Conservation (phyloP, 1,140 invertebrate species). For the Microvelia longipes region DNA sequence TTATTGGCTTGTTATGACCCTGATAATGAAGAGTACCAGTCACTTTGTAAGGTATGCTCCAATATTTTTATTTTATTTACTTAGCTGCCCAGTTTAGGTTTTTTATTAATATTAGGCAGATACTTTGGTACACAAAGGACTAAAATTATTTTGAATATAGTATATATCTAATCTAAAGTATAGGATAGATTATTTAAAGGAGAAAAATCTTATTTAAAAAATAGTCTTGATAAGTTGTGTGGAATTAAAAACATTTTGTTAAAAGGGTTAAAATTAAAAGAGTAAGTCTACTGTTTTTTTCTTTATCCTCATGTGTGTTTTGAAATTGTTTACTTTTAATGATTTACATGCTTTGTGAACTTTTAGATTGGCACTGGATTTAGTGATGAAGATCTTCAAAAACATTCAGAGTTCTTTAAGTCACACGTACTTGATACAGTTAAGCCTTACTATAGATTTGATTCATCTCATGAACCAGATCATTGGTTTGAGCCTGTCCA, state of each 20-base stretch:
- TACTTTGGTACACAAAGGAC: background rate
- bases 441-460: slow-evolving; percentile 76
- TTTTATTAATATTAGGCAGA: slow-evolving; percentile 1
- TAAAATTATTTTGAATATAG: too few relatives aligned
- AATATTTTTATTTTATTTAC: slow-evolving; percentile 7
- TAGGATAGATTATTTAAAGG: too few relatives aligned
- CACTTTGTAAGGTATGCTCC: slow-evolving; percentile 79
- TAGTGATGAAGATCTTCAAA: slow-evolving; percentile 74
- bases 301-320: too few relatives aligned
- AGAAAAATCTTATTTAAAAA: too few relatives aligned
- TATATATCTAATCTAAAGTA: too few relatives aligned
- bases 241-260: too few relatives aligned
- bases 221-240: too few relatives aligned
- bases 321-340: too few relatives aligned
- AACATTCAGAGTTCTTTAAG: slow-evolving; percentile 62
- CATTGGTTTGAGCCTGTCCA: slow-evolving; percentile 86
- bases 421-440: slow-evolving; percentile 54
- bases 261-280: too few relatives aligned
- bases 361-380: slow-evolving; percentile 93
- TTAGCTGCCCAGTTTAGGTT: background rate
- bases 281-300: too few relatives aligned
- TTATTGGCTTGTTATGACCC: slow-evolving; percentile 91
- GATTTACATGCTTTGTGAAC: too few relatives aligned
- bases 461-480: slow-evolving; percentile 64
- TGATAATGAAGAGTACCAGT: slow-evolving; percentile 85